These are phyloP conservation scores for Amphiprion percula DNA, from an alignment of 2,113 vertebrate species.

Conservation along the genomic window DNA sequence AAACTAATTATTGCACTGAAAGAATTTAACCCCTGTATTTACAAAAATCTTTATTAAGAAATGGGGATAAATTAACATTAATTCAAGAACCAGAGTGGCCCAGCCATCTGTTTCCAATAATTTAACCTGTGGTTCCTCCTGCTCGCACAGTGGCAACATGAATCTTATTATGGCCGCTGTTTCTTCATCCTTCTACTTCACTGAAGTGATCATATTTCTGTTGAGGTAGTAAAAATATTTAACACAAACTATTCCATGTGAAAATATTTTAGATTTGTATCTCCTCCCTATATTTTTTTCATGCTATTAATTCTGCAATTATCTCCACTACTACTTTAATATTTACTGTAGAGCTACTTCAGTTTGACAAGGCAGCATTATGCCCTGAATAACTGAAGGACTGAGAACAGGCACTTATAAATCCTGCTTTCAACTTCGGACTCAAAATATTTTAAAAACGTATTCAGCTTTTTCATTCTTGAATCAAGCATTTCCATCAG, in stretches of 20 bases:
- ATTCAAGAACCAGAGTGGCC: constrained; percentile 7
- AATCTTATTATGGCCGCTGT: background rate
- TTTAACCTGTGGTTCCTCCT: constrained; percentile 14
- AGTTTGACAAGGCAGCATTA: no score
- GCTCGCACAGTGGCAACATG: background rate
- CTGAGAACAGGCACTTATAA: no score
- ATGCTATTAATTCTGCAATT: background rate
- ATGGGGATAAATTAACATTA: constrained; percentile 29
- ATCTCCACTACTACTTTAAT: no score
- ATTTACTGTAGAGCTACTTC: no score
- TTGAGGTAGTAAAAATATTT: background rate
- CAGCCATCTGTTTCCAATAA: constrained; percentile 12
- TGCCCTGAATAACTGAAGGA: no score
- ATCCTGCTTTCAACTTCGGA: no score
- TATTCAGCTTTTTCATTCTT: no score
- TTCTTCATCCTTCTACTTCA: background rate
- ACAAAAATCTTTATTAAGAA: constrained; percentile 22
- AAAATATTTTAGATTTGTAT: background rate
- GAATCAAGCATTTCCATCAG: no score
- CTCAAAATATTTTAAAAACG: no score
- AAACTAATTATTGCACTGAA: background rate
- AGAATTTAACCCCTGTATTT: constrained; percentile 13
- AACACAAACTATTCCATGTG: background rate
- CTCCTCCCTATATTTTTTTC: background rate
- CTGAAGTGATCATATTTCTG: constrained; percentile 7